Base-by-base conservation (phyloP, 1,140 invertebrate species). In the Drosophila saltans region DNA sequence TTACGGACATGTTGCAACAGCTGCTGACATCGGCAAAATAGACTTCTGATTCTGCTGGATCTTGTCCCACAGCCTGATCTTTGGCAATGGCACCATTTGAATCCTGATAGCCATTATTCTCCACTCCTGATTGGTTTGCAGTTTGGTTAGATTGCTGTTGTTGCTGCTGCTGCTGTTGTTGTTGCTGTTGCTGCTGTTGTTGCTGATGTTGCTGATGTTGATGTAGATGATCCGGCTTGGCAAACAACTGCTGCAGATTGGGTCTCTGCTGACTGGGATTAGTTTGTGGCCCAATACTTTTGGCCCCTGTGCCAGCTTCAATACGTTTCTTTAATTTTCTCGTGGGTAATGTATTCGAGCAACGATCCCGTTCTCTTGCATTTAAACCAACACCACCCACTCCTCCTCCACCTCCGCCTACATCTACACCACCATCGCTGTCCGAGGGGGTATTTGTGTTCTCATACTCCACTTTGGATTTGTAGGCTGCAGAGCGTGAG, bases 11-110 rank as follows among this genome's bases (percentile, higher is more conserved):
- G 84, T 96, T 96, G 76, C 96, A 97, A 82, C 96, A 97, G 59
- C 96, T 97, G n/a, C 96, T 97, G 1, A 97, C 96, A 81, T 97
- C 96, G 1, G 96, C 96, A 89, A 97, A 97, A 85, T 97, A 97
- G 1, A 97, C 93, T 92, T 97, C 96, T 2, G 96, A 97, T 72
- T 95, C 95, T 0, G 94, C 93, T n/a, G 94, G 93, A 75, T 94
- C 94, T 57, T 79, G 60, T 57, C 8, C 62, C 66, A 56, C 64
- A 33, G 55, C 62, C 56, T 83, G 83, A 30, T 78, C 80, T 60
- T 86, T 88, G 33, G 83, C 75, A 39, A 90, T 89, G 33, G 81
- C 77, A 5, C 84, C 79, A 52, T 86, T 82, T 0, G 85, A 90
- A 41, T 92, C 91, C 74, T 91, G 90, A 60, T 91, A 92, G 3